Conservation (phyloP, 2,888 invertebrate genomes). For the Andrena trimmerana region DNA sequence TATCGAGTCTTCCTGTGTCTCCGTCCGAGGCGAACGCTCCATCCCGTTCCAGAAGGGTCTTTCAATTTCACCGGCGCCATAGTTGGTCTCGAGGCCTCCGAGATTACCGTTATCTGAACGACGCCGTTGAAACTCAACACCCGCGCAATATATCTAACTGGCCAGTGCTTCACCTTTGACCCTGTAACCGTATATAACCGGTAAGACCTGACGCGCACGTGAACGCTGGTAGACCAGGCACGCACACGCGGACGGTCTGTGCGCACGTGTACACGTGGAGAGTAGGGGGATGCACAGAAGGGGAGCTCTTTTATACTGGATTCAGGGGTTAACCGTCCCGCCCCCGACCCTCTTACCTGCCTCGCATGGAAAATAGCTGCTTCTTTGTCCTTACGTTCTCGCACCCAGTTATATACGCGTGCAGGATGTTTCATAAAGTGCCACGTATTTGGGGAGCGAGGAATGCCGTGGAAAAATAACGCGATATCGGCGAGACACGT, state of each 20-base stretch:
- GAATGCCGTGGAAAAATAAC: conserved; percentile 30
- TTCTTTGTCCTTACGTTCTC: conserved; percentile 54
- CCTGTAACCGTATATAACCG: conserved; percentile 72
- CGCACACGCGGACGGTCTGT: neutral
- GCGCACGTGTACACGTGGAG: neutral
- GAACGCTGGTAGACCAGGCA: neutral
- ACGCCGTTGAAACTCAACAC: conserved; percentile 72
- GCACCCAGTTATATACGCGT: conserved; percentile 23
- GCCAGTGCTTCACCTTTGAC: conserved; percentile 71
- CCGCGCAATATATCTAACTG: conserved; percentile 72
- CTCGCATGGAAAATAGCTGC: conserved; percentile 63
- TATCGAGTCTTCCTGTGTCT: conserved; percentile 1
- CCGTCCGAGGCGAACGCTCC: conserved; percentile 9
- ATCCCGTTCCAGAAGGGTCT: conserved; percentile 41
- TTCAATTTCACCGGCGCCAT: conserved; percentile 62
- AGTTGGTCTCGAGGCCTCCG: conserved; percentile 53
- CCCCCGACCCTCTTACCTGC: conserved; percentile 52
- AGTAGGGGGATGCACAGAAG: neutral
- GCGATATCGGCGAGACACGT: conserved; percentile 3
- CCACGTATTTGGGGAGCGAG: neutral
- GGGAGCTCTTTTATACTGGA: conserved; percentile 66
- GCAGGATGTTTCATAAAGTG: conserved; percentile 42
- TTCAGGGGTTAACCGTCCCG: conserved; percentile 69
- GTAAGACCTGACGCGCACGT: conserved; percentile 40
- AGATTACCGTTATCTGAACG: conserved; percentile 74